These are phyloP conservation scores for Petrophora chlorosata DNA, from an alignment of 2,888 invertebrate species.

Conservation along the genomic window DNA sequence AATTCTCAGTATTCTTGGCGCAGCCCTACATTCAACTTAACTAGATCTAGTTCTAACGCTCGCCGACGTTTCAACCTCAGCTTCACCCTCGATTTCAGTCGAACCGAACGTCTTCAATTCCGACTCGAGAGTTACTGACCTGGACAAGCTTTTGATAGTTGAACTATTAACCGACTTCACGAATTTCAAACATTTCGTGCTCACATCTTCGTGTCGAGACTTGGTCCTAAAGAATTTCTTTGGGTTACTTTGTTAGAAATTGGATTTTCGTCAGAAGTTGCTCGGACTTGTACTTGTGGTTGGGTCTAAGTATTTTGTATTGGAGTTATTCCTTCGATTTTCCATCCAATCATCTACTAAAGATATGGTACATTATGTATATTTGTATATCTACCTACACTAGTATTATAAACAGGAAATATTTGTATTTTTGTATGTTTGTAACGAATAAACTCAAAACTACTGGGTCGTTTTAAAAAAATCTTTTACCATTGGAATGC, in stretches of 20 bases:
- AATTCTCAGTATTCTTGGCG: background rate
- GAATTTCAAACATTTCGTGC: constrained; percentile 31
- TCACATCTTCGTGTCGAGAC: constrained; percentile 3
- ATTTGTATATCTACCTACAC: no score
- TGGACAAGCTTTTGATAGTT: constrained; percentile 67
- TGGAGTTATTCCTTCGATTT: no score
- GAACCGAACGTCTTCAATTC: constrained; percentile 52
- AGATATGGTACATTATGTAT: no score
- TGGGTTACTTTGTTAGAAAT: constrained; percentile 20
- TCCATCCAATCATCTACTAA: no score
- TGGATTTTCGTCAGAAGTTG: background rate
- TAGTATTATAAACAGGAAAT: no score
- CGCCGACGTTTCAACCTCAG: constrained; percentile 29
- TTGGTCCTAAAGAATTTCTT: constrained; percentile 11
- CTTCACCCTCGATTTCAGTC: constrained; percentile 55
- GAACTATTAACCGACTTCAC: constrained; percentile 55
- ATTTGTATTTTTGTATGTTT: no score
- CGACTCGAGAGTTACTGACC: constrained; percentile 62
- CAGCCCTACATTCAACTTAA: constrained; percentile 19
- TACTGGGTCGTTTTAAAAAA: no score
- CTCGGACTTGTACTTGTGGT: background rate
- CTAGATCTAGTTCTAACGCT: constrained; percentile 24
- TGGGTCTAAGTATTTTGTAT: no score
- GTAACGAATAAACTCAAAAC: no score
- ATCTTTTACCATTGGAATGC: no score